Percentiles rank a stretch among this genome's conserved stretches.
Evolutionary conservation across 2,797 vertebrate genomes (phyloP).

Genomic region (Microhierax caerulescens): DNA sequence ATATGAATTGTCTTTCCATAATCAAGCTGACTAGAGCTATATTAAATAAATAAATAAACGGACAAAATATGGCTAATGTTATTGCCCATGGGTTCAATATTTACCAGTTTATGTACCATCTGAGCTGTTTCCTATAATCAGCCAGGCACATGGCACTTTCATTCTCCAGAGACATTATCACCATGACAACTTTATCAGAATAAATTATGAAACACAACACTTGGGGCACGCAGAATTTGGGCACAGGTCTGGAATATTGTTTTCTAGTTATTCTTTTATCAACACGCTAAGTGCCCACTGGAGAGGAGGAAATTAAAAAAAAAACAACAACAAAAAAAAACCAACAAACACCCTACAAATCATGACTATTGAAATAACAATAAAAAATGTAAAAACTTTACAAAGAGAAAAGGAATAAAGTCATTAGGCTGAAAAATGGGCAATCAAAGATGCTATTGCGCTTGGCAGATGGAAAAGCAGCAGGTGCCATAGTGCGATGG

Average conservation of each 20-base stretch:
- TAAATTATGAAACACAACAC: constrained; percentile 74
- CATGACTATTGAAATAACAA: constrained; percentile 65
- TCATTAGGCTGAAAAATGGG: constrained; percentile 82
- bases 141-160: constrained; percentile 71
- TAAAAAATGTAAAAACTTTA: constrained; percentile 73
- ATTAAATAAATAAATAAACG: constrained; percentile 46
- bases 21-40: constrained; percentile 27
- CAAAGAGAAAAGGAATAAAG: constrained; percentile 75
- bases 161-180: constrained; percentile 75
- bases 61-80: constrained; percentile 36
- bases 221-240: constrained; percentile 63
- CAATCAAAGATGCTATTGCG: constrained; percentile 77
- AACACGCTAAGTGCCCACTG: constrained; percentile 3
- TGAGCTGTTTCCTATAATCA: constrained; percentile 79
- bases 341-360: background rate
- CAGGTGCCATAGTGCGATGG: constrained; percentile 85
- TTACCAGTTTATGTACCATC: constrained; percentile 76
- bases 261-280: constrained; percentile 65
- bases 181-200: constrained; percentile 85
- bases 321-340: background rate
- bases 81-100: constrained; percentile 75
- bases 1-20: constrained; percentile 23
- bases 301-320: constrained; percentile 55
- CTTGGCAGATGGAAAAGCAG: constrained; percentile 93
- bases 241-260: constrained; percentile 60